Evolutionary conservation across 2,797 vertebrate genomes (phyloP).

Genomic region (Chelidonichthys spinosus): DNA sequence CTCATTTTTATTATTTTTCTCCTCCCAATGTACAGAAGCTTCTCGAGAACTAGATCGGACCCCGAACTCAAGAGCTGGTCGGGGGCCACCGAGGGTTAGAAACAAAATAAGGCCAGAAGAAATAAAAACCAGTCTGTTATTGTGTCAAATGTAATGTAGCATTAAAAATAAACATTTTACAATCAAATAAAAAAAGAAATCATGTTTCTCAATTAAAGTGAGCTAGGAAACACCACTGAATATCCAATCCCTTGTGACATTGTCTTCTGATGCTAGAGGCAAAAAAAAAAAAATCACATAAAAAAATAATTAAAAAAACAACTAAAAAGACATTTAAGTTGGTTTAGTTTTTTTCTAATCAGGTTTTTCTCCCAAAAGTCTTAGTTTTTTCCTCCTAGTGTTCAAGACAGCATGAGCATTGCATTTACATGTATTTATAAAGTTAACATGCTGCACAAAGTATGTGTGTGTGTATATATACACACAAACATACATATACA

Average conservation of each 20-base stretch:
- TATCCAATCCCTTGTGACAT: constrained; percentile 43
- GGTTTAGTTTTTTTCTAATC: constrained; percentile 48
- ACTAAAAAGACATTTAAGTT: constrained; percentile 34
- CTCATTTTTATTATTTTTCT: neutral
- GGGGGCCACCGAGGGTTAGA: constrained; percentile 19
- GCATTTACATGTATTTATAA: constrained; percentile 81
- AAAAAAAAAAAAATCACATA: constrained; percentile 10
- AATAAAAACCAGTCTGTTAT: neutral
- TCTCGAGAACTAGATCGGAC: constrained; percentile 48
- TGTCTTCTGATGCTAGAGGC: constrained; percentile 13
- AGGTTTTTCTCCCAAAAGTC: constrained; percentile 28
- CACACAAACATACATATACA: too few relatives aligned
- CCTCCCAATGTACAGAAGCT: neutral
- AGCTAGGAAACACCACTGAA: constrained; percentile 30
- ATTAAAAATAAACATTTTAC: constrained; percentile 51
- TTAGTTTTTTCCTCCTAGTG: constrained; percentile 54
- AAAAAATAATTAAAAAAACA: constrained; percentile 42
- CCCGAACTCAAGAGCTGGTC: constrained; percentile 16
- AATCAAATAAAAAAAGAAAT: constrained; percentile 52
- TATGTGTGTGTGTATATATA: constrained; percentile 9
- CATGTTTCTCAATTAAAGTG: constrained; percentile 27
- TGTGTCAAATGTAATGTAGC: constrained; percentile 25
- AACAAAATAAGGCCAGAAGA: constrained; percentile 43
- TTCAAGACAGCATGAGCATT: constrained; percentile 75
- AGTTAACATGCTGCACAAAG: constrained; percentile 83